Conservation (phyloP, 2,797 vertebrate genomes). For the Moxostoma hubbsi region DNA sequence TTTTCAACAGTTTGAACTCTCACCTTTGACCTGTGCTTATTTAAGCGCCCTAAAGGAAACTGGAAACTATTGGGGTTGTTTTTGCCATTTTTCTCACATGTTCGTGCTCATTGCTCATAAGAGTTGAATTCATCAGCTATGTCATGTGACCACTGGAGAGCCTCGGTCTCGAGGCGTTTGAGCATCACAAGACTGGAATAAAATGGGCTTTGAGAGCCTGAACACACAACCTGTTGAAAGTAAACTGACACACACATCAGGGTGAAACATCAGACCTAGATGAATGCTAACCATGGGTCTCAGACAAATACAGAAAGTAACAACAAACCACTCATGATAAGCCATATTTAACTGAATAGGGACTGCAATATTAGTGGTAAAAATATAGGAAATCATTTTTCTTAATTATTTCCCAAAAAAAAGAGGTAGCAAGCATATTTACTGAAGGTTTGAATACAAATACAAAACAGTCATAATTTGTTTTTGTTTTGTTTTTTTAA, state of each 20-base stretch:
- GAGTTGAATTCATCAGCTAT: slow-evolving; percentile 23
- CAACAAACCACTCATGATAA: not conserved
- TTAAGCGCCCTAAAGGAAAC: slow-evolving; percentile 25
- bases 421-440: not conserved
- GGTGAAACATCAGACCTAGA: slow-evolving; percentile 15
- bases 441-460: slow-evolving; percentile 17
- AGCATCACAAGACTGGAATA: not conserved
- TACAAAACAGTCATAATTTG: slow-evolving; percentile 29
- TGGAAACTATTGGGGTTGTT: slow-evolving; percentile 18
- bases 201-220: not conserved
- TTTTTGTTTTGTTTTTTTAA: not conserved
- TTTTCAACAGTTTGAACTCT: slow-evolving; percentile 40
- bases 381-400: too few relatives aligned
- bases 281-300: slow-evolving; percentile 8
- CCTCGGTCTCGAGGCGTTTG: not conserved
- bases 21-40: slow-evolving; percentile 28
- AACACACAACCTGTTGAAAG: slow-evolving; percentile 27
- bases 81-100: slow-evolving; percentile 16
- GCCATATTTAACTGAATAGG: not conserved
- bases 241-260: slow-evolving; percentile 5
- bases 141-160: slow-evolving; percentile 72
- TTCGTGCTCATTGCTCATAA: slow-evolving; percentile 6
- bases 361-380: not conserved
- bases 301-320: not conserved
- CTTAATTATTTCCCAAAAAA: slow-evolving; percentile 16